Conservation (phyloP, 2,888 invertebrate genomes). For the Nebria salina region DNA sequence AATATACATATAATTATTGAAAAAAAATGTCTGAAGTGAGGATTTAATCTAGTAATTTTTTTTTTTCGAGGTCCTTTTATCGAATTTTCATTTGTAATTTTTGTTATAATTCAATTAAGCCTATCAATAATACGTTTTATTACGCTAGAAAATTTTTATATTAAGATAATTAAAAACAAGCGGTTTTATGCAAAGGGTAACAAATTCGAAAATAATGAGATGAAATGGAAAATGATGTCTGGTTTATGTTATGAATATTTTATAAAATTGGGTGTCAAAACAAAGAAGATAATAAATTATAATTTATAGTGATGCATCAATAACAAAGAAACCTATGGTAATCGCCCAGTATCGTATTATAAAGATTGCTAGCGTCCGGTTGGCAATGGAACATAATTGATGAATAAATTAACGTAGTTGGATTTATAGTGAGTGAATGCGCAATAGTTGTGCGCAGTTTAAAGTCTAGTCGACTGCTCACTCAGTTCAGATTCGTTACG, state of each 20-base stretch:
- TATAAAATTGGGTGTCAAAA: not conserved
- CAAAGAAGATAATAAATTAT: not conserved
- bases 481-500: not conserved
- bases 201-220: too few species aligned
- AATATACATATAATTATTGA: too few species aligned
- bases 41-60: too few species aligned
- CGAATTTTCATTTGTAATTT: too few species aligned
- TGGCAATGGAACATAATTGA: constrained; percentile 40
- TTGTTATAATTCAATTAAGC: too few species aligned
- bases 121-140: too few species aligned
- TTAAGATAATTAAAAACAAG: too few species aligned
- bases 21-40: too few species aligned
- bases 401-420: constrained; percentile 30
- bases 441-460: not conserved
- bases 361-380: constrained; percentile 43
- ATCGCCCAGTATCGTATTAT: constrained; percentile 40
- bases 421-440: not conserved
- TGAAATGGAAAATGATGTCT: too few species aligned
- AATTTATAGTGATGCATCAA: not conserved
- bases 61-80: too few species aligned
- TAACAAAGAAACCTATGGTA: constrained; percentile 10
- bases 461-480: not conserved
- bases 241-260: not conserved
- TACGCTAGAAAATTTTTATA: too few species aligned
- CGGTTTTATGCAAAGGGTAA: too few species aligned